Base-by-base conservation (phyloP, 2,888 invertebrate genomes). In the Brenthis daphne region DNA sequence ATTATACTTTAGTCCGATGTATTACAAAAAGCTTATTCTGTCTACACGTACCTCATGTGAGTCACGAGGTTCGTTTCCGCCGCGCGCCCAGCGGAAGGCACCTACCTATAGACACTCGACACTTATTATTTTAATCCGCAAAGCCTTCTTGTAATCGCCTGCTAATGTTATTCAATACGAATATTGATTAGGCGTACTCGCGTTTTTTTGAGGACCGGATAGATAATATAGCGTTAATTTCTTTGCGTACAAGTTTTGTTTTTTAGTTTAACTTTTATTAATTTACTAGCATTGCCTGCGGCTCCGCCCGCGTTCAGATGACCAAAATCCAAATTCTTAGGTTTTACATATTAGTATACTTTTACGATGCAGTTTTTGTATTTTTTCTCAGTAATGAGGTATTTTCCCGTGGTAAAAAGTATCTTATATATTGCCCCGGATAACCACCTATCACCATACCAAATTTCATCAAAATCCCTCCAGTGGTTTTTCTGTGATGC, bases 11-110 rank as follows among this genome's bases (percentile, higher is more conserved):
- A 29, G 63, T 63, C 33, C 63, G 13, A 37, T 63, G 33, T 6
- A 66, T 53, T 58, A 48, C 37, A 20, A 33, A 51, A 24, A 58
- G n/a, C 51, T 57, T 71, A 58, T 69, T 54, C 72, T 56, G 64
- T 68, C 69, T 72, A 68, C 61, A 55, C 51, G 57, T 58, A 37
- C 51, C 70, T 72, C 82, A 84, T 83, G 82, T 85, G 85, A 83
- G 83, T 88, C 88, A 89, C 88, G 85, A 85, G 85, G 83, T 74
- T 72, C 80, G 76, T 75, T 88, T 89, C 78, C 76, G 75, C 50
- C 65, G 75, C 68, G 74, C 71, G 77, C 79, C 81, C 86, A 82
- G 73, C 87, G 88, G 90, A 89, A 87, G 87, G 85, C 85, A 83
- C 80, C 70, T 73, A 69, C 73, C 65, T 67, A 68, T 65, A 48